Conservation (phyloP, 1,140 invertebrate species). For the Hyphantria cunea region DNA sequence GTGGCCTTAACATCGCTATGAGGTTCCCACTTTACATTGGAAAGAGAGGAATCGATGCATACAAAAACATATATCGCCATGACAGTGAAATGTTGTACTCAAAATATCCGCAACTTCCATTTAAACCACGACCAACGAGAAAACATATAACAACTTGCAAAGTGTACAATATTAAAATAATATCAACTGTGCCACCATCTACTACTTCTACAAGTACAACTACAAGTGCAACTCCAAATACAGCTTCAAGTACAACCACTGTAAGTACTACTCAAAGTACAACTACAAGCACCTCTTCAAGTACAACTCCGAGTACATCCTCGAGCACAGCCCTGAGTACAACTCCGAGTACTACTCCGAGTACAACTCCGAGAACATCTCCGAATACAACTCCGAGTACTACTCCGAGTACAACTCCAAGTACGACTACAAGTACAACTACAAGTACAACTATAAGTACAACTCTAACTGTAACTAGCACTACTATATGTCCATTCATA, state of each 20-base stretch:
- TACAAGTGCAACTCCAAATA: neutral
- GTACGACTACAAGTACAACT: neutral
- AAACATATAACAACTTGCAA: constrained; percentile 32
- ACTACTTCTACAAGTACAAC: constrained; percentile 2
- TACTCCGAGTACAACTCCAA: no score
- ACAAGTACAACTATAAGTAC: constrained; percentile 1
- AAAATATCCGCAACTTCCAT: constrained; percentile 34
- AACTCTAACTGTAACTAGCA: neutral
- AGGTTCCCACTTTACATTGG: constrained; percentile 55
- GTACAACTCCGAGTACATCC: no score
- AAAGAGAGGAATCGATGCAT: constrained; percentile 33
- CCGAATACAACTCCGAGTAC: no score
- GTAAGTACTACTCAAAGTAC: no score
- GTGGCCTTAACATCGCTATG: constrained; percentile 40
- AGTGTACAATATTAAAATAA: neutral
- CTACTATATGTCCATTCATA: constrained; percentile 14
- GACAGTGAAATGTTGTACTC: constrained; percentile 35
- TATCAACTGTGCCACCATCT: neutral
- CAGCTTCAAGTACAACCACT: no score
- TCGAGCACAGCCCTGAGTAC: no score
- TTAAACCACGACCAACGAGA: constrained; percentile 37
- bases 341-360: no score
- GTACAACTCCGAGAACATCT: no score
- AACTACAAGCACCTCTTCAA: no score
- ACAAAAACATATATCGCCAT: constrained; percentile 37